Conservation (phyloP, 2,797 vertebrate genomes). For the Masticophis lateralis region DNA sequence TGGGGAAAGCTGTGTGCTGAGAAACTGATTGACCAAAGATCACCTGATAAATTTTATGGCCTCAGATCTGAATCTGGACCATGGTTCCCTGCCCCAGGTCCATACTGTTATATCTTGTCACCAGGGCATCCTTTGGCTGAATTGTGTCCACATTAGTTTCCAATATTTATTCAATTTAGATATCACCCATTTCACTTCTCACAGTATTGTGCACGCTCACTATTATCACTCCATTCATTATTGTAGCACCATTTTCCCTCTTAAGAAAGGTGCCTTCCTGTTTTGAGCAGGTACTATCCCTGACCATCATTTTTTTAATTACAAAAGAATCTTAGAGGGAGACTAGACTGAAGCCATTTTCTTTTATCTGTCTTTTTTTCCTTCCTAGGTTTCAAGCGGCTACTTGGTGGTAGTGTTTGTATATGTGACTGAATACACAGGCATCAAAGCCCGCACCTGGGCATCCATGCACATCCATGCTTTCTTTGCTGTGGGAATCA, state of each 20-base stretch:
- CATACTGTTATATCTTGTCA: neutral
- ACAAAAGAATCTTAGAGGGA: slow-evolving; percentile 10
- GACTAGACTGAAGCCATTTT: slow-evolving; percentile 23
- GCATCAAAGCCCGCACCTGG: slow-evolving; percentile 88
- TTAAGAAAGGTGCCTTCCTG: neutral
- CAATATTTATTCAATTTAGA: neutral
- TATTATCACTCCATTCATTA: neutral
- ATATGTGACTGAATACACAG: slow-evolving; percentile 91
- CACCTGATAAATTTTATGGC: neutral
- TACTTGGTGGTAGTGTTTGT: slow-evolving; percentile 94
- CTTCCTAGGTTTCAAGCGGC: slow-evolving; percentile 83
- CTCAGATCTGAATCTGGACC: neutral
- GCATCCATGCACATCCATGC: slow-evolving; percentile 93
- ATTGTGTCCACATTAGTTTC: neutral
- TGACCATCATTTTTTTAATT: slow-evolving; percentile 21
- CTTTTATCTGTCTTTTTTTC: slow-evolving; percentile 43
- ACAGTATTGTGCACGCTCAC: neutral
- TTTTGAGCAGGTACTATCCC: rapidly evolving
- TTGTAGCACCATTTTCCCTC: neutral
- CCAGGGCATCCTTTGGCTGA: neutral
- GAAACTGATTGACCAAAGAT: neutral
- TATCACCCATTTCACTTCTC: neutral
- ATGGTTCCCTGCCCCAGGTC: neutral
- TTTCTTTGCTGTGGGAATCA: slow-evolving; percentile 86
- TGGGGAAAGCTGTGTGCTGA: neutral